Base-by-base conservation (phyloP, 2,113 vertebrate species). In the Saccopteryx bilineata region DNA sequence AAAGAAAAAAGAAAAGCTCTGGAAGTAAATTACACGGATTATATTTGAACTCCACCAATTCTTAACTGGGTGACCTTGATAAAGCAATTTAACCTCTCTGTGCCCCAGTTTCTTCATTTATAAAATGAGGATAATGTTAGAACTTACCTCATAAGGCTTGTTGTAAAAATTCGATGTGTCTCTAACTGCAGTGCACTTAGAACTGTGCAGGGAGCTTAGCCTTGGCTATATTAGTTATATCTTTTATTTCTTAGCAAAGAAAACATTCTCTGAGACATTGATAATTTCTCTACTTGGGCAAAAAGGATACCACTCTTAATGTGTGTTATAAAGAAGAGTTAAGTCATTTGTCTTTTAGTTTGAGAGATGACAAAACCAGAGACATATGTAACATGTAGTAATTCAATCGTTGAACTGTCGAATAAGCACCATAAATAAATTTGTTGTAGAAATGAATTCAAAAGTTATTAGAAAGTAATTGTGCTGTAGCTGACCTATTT, bases 381-480 rank as follows among this genome's bases (percentile, higher is more conserved):
- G 1, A 80, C 19, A 66, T 17, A 89, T 31, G 52, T 82, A 58
- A 80, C 50, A 50, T 60, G 52, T 15, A 54, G 54, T 58, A 76
- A 90, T 61, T 84, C 75, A 48, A 9, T 65, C 76, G 15, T 23
- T 91, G 58, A 96, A 58, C 46, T 80, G 3, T 79, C 50, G 23
- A 93, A 79, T 89, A 61, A 92, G 46, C 21, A 86, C 28, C 8
- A 52, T 66, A 54, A 81, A 86, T 56, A 68, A 71, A 81, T 60
- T 87, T 92, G 8, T 23, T 76, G 6, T 50, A 63, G 74, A 66
- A 83, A 93, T 2, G 31, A 89, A 92, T 75, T 74, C 46, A 66
- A 18, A 65, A 60, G 63, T 91, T 92, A 80, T 84, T 97, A 86
- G 82, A 89, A 91, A 91, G 74, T 79, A n/a, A 74, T 69, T 90